Percentiles rank a stretch among this genome's conserved stretches.
Conservation (phyloP, 2,888 invertebrate genomes). For the Nymphalis polychloros region DNA sequence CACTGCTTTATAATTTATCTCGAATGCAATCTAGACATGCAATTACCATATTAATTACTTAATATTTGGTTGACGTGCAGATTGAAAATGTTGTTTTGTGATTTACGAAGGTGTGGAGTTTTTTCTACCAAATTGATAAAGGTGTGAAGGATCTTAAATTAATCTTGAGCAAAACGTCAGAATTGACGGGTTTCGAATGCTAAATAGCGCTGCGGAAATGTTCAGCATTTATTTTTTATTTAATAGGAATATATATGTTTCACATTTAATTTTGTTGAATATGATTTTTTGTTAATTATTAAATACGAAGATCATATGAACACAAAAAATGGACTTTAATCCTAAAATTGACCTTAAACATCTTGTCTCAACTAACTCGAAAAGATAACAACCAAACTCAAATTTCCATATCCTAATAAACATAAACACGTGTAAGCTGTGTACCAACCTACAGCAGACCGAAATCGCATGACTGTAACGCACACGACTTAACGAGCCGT, state of each 20-base stretch:
- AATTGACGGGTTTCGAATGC: conserved; percentile 28
- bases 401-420: conserved; percentile 1
- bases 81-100: conserved; percentile 38
- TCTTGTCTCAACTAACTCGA: not conserved
- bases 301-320: not conserved
- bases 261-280: too few species aligned
- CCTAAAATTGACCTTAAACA: not conserved
- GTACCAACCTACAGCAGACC: conserved; percentile 17
- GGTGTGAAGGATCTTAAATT: conserved; percentile 40
- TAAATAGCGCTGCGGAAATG: conserved; percentile 28
- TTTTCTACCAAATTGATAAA: conserved; percentile 36
- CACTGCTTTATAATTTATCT: conserved; percentile 59
- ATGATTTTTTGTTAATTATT: conserved; percentile 1
- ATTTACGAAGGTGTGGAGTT: conserved; percentile 40
- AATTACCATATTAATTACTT: conserved; percentile 75
- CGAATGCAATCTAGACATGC: conserved; percentile 60
- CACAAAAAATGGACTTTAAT: not conserved
- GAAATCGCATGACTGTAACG: conserved; percentile 33
- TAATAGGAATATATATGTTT: not conserved
- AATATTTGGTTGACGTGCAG: conserved; percentile 53
- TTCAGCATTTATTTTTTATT: not conserved
- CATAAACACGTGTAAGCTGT: conserved; percentile 9
- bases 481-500: conserved; percentile 31
- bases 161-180: conserved; percentile 31
- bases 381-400: not conserved